A percentile compares a stretch with the other conserved stretches of the same genome.
These are phyloP conservation scores for Thamnophis elegans DNA, from an alignment of 2,797 vertebrate genomes.

Conservation along the genomic window DNA sequence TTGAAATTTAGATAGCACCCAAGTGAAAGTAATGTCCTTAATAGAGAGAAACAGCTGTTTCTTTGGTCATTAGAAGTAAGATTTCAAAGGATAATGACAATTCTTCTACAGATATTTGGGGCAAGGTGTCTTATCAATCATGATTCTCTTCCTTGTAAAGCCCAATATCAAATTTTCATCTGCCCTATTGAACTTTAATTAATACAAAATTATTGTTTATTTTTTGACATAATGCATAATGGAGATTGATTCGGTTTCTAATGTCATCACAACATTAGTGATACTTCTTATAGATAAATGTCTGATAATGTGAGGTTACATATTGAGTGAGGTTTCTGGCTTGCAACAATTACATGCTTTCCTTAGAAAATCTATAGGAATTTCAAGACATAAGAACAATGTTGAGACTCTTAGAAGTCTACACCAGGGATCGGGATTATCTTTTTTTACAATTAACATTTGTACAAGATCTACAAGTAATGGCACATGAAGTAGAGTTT, in stretches of 20 bases:
- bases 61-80: background rate
- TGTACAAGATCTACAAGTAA: background rate
- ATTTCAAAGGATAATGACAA: background rate
- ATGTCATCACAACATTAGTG: background rate
- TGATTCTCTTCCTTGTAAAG: background rate
- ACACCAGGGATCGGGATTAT: background rate
- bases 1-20: background rate
- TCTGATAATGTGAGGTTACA: background rate
- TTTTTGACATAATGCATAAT: background rate
- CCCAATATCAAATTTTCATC: background rate
- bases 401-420: background rate
- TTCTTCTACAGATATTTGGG: background rate
- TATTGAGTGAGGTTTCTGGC: background rate
- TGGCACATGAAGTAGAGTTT: accelerated
- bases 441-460: background rate
- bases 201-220: background rate
- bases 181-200: background rate
- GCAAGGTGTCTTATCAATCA: background rate
- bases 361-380: background rate
- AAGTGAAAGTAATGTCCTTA: background rate
- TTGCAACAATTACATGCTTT: background rate
- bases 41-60: background rate
- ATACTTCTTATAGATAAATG: background rate
- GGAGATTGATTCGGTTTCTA: background rate
- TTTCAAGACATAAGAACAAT: background rate